Conservation (phyloP, 2,113 vertebrate genomes). For the Saimiri boliviensis region DNA sequence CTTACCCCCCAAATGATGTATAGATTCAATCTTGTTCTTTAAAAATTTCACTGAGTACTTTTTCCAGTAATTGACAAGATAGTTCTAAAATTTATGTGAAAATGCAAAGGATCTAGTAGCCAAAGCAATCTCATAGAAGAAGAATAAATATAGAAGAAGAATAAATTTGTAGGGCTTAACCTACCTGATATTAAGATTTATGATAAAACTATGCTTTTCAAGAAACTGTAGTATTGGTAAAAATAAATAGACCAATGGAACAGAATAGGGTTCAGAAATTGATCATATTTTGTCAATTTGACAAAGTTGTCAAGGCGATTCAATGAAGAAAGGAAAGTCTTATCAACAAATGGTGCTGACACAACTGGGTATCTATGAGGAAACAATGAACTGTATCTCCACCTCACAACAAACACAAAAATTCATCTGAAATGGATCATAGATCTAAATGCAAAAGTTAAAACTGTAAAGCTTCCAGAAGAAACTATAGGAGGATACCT, state of each 20-base stretch:
- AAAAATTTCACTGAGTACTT: neutral
- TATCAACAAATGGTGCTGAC: neutral
- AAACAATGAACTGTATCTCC: neutral
- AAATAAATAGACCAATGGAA: neutral
- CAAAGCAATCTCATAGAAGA: neutral
- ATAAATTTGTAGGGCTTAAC: neutral
- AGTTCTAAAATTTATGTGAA: neutral
- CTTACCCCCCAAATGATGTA: neutral
- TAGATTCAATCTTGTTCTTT: neutral
- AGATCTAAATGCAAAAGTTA: neutral
- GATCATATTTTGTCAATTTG: neutral
- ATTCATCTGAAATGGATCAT: neutral
- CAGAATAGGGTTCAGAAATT: neutral
- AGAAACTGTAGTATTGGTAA: neutral
- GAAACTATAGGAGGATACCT: neutral
- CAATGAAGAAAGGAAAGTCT: neutral
- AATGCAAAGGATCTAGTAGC: neutral
- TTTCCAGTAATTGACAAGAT: neutral
- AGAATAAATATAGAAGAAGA: neutral
- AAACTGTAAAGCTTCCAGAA: neutral
- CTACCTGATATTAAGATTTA: neutral
- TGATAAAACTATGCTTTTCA: neutral
- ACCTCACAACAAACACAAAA: neutral
- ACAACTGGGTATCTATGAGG: neutral
- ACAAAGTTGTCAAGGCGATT: neutral